Percentiles rank a stretch among this genome's conserved stretches.
phyloP scores from a whole-genome alignment of 64 coral and sea anemone genomes.

The Actinia equina region DNA sequence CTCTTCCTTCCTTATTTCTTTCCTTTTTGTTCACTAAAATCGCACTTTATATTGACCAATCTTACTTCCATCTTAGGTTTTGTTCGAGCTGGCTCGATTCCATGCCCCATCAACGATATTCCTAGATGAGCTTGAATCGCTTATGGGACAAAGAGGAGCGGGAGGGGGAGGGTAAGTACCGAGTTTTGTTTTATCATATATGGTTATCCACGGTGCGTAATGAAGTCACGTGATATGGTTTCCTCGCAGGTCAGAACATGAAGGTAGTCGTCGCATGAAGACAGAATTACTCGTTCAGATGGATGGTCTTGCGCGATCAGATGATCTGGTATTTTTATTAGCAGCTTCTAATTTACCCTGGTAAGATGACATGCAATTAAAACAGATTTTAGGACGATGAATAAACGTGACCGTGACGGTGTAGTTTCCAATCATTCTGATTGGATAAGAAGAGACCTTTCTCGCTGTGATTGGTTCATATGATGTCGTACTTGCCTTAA shows the following conservation, averaged over 20 bases:
- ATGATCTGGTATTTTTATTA: conserved; percentile 91
- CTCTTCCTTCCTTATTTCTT: too few relatives aligned
- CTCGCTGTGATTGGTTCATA: too few relatives aligned
- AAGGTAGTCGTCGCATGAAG: conserved; percentile 92
- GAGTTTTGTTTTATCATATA: not conserved
- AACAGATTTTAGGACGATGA: not conserved
- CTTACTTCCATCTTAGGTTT: conserved; percentile 45
- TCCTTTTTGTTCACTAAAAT: too few relatives aligned
- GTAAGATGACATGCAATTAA: conserved; percentile 14
- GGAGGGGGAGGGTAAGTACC: conserved; percentile 72
- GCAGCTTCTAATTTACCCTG: conserved; percentile 96
- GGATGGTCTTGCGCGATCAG: conserved; percentile 87
- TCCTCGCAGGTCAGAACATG: conserved; percentile 51
- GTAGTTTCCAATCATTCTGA: too few relatives aligned
- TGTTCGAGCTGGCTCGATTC: conserved; percentile 97
- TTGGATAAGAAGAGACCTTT: too few relatives aligned
- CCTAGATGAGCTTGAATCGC: conserved; percentile 93
- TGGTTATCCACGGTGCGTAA: not conserved
- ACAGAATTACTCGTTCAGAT: conserved; percentile 94
- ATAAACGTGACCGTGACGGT: too few relatives aligned
- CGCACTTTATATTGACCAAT: not conserved
- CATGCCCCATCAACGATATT: conserved; percentile 99
- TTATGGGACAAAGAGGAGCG: conserved; percentile 95
- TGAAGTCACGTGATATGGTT: not conserved
- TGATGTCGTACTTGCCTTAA: too few relatives aligned